A percentile compares a stretch with the other conserved stretches of the same genome.
phyloP scores from a whole-genome alignment of 2,888 invertebrate species.

The Orthonychiurus folsomi region DNA sequence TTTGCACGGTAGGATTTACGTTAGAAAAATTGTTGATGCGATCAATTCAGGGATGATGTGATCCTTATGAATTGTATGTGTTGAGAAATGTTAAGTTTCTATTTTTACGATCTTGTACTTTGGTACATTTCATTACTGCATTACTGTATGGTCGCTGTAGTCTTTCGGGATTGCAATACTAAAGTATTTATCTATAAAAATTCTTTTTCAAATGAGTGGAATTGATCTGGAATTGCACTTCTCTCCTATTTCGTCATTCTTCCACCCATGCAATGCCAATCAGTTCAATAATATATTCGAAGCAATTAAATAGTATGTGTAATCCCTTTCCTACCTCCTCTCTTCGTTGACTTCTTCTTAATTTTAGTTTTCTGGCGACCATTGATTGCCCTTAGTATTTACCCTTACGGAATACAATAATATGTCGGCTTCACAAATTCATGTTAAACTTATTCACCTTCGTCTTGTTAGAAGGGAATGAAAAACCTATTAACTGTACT shows the following conservation, averaged over 20 bases:
- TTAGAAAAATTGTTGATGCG: no score
- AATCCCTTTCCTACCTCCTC: no score
- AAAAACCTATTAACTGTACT: neutral
- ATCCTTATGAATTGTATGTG: no score
- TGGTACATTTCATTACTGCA: slow-evolving; percentile 8
- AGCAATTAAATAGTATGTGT: no score
- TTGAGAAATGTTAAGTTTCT: neutral
- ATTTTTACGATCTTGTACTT: slow-evolving; percentile 9
- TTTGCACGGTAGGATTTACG: neutral
- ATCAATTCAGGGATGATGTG: no score
- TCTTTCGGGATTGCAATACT: neutral
- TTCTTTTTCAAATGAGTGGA: neutral
- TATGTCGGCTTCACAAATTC: neutral
- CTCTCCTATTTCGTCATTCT: neutral
- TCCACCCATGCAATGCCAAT: neutral
- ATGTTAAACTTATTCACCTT: neutral
- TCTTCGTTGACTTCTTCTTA: no score
- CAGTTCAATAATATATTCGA: neutral
- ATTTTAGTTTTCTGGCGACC: neutral
- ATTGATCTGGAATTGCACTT: neutral
- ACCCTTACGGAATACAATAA: neutral
- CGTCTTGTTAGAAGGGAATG: neutral
- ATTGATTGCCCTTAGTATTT: no score
- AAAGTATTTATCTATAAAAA: neutral
- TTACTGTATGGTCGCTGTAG: neutral